A percentile compares a stretch with the other conserved stretches of the same genome.
These are phyloP conservation scores for Albula glossodonta DNA, from an alignment of 2,113 vertebrate species.

Conservation along the genomic window DNA sequence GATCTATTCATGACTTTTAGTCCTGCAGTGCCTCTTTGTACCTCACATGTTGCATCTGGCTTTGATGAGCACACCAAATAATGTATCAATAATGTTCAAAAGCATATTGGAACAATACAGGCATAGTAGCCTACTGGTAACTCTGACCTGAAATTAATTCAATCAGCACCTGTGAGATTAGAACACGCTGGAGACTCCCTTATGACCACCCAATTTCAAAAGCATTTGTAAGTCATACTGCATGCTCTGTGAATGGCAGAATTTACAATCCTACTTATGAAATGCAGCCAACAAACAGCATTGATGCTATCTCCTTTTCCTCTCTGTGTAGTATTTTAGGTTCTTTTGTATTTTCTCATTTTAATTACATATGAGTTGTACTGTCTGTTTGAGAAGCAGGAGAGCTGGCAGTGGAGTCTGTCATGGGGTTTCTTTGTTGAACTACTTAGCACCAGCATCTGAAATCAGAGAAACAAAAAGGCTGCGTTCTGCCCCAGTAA, in stretches of 20 bases:
- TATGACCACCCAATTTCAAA: background rate
- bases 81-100: background rate
- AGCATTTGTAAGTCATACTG: background rate
- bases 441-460: constrained; percentile 31
- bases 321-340: background rate
- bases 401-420: constrained; percentile 23
- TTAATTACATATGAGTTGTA: background rate
- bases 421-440: constrained; percentile 35
- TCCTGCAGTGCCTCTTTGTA: background rate
- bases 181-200: background rate
- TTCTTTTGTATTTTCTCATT: background rate
- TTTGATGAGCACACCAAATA: background rate
- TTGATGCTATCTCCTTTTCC: background rate
- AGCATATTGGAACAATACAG: background rate
- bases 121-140: background rate
- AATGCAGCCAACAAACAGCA: too few relatives aligned
- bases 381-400: constrained; percentile 16
- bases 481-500: constrained; percentile 33
- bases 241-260: background rate
- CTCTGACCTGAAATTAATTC: background rate
- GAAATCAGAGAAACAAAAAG: constrained; percentile 32
- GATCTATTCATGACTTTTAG: background rate
- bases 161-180: background rate
- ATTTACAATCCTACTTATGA: background rate
- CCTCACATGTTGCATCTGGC: background rate